phyloP scores from a whole-genome alignment of 64 coral and sea anemone species.

The Orbicella faveolata region DNA sequence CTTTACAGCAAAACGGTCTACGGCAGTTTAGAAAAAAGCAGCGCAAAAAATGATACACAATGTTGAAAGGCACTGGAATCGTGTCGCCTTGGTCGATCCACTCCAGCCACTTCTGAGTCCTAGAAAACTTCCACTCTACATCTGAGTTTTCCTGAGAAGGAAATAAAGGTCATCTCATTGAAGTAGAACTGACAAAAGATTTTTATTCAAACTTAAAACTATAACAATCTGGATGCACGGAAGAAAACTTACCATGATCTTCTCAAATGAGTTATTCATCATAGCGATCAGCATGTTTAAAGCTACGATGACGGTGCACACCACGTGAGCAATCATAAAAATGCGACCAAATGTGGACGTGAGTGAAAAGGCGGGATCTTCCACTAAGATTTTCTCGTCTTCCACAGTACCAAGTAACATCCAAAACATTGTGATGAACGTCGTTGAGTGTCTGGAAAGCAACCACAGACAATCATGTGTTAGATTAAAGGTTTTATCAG shows the following conservation, averaged over 20 bases:
- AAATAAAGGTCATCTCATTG: background rate
- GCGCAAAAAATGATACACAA: background rate
- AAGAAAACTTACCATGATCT: slow-evolving; percentile 42
- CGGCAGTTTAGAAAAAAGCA: too few relatives aligned
- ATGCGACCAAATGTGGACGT: background rate
- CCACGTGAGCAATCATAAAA: background rate
- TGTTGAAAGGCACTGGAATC: slow-evolving; percentile 57
- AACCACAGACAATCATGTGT: background rate
- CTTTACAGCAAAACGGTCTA: too few relatives aligned
- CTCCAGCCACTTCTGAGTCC: slow-evolving; percentile 79
- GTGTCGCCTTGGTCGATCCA: slow-evolving; percentile 69
- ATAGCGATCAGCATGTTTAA: slow-evolving; percentile 78
- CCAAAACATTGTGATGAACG: background rate
- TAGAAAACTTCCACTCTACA: slow-evolving; percentile 70
- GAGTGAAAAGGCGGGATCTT: background rate
- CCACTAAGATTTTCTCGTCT: background rate
- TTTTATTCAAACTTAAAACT: too few relatives aligned
- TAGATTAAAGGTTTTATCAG: background rate
- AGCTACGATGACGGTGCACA: slow-evolving; percentile 57
- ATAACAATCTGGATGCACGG: background rate
- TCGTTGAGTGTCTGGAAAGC: background rate
- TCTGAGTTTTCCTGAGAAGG: slow-evolving; percentile 46
- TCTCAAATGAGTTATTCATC: slow-evolving; percentile 81
- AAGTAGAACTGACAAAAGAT: too few relatives aligned
- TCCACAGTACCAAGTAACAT: background rate